Percentiles rank a stretch among this genome's conserved stretches.
phyloP scores from a whole-genome alignment of 2,797 vertebrate species.

The Pseudomugil gertrudae region DNA sequence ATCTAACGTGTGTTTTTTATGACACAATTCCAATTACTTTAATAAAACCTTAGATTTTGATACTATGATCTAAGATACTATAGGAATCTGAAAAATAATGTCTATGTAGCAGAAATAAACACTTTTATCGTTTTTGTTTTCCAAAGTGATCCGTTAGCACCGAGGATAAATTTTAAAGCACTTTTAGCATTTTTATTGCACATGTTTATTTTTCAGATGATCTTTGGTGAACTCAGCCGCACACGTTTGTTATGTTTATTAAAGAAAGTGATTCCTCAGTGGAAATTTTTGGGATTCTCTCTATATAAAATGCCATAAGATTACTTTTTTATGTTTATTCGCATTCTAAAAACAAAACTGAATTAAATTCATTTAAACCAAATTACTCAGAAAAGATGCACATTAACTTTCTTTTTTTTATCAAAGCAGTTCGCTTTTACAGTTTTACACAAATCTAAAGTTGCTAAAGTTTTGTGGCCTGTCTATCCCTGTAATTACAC shows the following conservation, averaged over 20 bases:
- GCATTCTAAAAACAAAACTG: background rate
- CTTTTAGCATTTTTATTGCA: background rate
- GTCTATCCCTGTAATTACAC: background rate
- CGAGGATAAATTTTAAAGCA: background rate
- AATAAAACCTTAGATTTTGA: too few relatives aligned
- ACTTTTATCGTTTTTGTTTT: background rate
- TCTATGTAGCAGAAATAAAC: background rate
- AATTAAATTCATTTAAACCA: background rate
- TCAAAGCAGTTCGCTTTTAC: background rate
- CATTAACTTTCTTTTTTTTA: background rate
- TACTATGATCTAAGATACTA: background rate
- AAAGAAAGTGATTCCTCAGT: background rate
- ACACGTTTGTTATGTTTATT: background rate
- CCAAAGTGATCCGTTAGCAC: background rate
- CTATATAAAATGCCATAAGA: background rate
- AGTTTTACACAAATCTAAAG: background rate
- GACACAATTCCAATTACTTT: background rate
- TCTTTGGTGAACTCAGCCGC: background rate
- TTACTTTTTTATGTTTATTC: background rate
- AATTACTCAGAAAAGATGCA: background rate
- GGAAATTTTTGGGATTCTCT: background rate
- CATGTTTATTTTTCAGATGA: background rate
- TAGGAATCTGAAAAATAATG: background rate
- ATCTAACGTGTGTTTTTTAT: background rate
- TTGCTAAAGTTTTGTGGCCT: background rate